Evolutionary conservation across 2,888 invertebrate species (phyloP).

Genomic region (Drosophila prostipennis): DNA sequence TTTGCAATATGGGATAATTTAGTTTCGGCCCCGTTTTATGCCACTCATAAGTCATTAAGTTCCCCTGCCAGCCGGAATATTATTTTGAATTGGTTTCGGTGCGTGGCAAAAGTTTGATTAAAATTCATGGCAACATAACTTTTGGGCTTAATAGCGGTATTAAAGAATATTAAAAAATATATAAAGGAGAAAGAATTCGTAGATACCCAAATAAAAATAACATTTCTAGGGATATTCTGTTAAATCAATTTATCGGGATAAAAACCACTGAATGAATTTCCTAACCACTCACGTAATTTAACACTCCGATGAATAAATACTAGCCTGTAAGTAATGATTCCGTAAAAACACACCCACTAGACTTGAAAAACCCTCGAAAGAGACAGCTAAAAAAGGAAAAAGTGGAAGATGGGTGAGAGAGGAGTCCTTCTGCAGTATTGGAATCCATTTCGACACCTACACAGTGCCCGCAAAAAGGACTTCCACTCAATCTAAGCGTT

Average conservation of each 20-base stretch:
- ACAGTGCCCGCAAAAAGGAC: conserved; percentile 51
- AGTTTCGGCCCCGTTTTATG: conserved; percentile 42
- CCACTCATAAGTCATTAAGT: conserved; percentile 55
- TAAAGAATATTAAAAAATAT: conserved; percentile 11
- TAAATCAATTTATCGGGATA: conserved; percentile 7
- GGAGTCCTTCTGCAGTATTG: conserved; percentile 25
- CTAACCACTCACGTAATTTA: conserved; percentile 1
- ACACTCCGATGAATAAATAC: conserved; percentile 43
- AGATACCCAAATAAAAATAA: too few species aligned
- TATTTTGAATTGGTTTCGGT: conserved; percentile 53
- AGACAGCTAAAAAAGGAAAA: conserved; percentile 2
- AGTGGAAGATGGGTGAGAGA: neutral
- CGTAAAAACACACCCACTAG: conserved; percentile 9
- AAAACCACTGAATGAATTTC: neutral
- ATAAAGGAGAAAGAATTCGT: neutral
- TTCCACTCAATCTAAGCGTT: conserved; percentile 77
- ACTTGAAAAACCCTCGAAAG: conserved; percentile 11
- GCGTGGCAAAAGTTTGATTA: conserved; percentile 38
- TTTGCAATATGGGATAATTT: conserved; percentile 58
- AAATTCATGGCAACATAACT: conserved; percentile 43
- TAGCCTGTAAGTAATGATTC: neutral
- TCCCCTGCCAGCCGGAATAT: conserved; percentile 41
- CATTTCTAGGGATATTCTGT: neutral
- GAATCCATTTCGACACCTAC: conserved; percentile 48
- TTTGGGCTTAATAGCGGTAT: conserved; percentile 31